Percentiles rank a stretch among this genome's conserved stretches.
These are phyloP conservation scores for Champsocephalus esox DNA, from an alignment of 2,797 vertebrate species.

Conservation along the genomic window DNA sequence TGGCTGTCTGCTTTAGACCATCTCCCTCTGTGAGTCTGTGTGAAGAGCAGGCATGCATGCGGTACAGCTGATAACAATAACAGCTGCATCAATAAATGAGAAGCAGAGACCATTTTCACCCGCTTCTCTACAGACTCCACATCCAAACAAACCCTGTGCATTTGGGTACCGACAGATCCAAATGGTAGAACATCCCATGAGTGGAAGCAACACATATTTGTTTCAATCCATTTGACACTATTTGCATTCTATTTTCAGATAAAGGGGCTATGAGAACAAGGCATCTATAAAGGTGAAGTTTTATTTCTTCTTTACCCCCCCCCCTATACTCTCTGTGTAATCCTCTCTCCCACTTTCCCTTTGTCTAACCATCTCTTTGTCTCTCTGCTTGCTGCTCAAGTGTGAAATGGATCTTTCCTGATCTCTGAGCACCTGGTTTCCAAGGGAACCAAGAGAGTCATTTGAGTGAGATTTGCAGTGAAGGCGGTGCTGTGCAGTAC, in stretches of 20 bases:
- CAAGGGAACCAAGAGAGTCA: slow-evolving; percentile 81
- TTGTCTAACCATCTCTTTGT: slow-evolving; percentile 75
- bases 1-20: slow-evolving; percentile 45
- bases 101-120: slow-evolving; percentile 60
- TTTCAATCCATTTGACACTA: slow-evolving; percentile 52
- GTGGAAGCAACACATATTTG: slow-evolving; percentile 41
- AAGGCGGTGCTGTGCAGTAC: slow-evolving; percentile 46
- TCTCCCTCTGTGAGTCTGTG: slow-evolving; percentile 39
- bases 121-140: slow-evolving; percentile 29
- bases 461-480: slow-evolving; percentile 71
- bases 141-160: slow-evolving; percentile 58
- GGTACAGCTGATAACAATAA: slow-evolving; percentile 62
- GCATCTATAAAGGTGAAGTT: slow-evolving; percentile 70
- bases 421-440: slow-evolving; percentile 84
- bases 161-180: slow-evolving; percentile 26
- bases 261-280: slow-evolving; percentile 48
- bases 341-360: slow-evolving; percentile 71
- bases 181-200: slow-evolving; percentile 50
- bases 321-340: slow-evolving; percentile 52
- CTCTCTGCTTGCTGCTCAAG: slow-evolving; percentile 73
- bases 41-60: slow-evolving; percentile 46
- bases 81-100: slow-evolving; percentile 75
- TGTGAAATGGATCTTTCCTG: slow-evolving; percentile 84
- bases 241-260: slow-evolving; percentile 60
- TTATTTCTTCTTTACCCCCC: slow-evolving; percentile 33